phyloP scores from a whole-genome alignment of 2,113 vertebrate genomes.

The Heteronetta atricapilla region DNA sequence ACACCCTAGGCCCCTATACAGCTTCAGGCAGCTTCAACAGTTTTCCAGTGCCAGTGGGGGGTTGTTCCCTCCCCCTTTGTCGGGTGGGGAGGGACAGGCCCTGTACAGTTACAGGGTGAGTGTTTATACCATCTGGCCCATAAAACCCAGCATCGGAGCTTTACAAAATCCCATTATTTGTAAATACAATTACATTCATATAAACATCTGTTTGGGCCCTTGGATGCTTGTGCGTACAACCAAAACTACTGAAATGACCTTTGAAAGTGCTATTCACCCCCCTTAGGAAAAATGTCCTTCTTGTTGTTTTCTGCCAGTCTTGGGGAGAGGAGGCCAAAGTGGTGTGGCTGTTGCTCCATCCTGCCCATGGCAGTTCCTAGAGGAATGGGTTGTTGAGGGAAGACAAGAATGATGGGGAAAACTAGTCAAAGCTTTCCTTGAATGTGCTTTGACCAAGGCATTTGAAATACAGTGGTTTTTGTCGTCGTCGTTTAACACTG shows the following conservation, averaged over 20 bases:
- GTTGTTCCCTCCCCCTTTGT: not conserved
- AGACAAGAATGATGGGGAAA: not conserved
- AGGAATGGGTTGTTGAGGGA: not conserved
- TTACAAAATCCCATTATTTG: not conserved
- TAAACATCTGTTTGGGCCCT: not conserved
- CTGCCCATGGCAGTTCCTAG: not conserved
- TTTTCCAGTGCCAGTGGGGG: not conserved
- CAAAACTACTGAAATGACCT: not conserved
- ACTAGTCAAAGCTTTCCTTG: conserved; percentile 44
- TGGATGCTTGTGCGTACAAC: not conserved
- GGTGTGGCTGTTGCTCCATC: not conserved
- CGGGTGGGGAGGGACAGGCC: not conserved
- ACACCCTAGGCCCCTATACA: not conserved
- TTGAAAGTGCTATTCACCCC: not conserved
- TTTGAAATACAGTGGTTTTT: not conserved
- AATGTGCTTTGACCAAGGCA: conserved; percentile 15
- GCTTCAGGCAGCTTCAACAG: not conserved
- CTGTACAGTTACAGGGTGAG: not conserved
- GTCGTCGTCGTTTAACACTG: not conserved
- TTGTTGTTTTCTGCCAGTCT: not conserved
- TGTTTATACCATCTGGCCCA: not conserved
- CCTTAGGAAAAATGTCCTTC: not conserved
- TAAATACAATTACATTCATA: not conserved
- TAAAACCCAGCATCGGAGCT: not conserved
- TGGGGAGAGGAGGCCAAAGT: not conserved